Percentiles rank a stretch among this genome's conserved stretches.
Conservation (phyloP, 2,888 invertebrate genomes). For the Slavum lentiscoides region DNA sequence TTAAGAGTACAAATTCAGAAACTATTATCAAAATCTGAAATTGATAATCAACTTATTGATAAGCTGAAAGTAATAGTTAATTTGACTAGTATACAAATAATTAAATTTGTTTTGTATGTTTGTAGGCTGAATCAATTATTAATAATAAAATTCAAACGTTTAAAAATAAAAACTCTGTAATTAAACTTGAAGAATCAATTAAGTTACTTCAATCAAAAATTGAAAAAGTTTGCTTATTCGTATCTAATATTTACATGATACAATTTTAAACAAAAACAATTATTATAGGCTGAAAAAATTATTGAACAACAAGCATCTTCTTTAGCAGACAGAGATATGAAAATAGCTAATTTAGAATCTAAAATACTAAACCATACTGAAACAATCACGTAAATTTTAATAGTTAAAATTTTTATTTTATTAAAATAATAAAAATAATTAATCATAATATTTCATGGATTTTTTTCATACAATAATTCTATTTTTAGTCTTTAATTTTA, state of each 20-base stretch:
- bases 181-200: conserved; percentile 13
- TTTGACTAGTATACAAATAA: not conserved
- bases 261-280: not conserved
- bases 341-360: conserved; percentile 28
- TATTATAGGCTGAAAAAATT: conserved; percentile 22
- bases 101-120: not conserved
- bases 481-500: no score
- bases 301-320: conserved; percentile 16
- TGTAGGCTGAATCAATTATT: conserved; percentile 1
- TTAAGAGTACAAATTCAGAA: conserved; percentile 27
- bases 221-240: conserved; percentile 9
- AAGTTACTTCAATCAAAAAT: conserved; percentile 15
- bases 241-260: not conserved
- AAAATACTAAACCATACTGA: not conserved
- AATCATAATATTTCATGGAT: not conserved
- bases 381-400: not conserved
- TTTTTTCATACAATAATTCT: not conserved
- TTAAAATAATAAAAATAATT: not conserved
- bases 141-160: not conserved
- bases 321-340: conserved; percentile 10
- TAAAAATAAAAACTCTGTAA: conserved; percentile 13
- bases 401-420: not conserved
- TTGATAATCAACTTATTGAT: conserved; percentile 13
- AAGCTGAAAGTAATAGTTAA: conserved; percentile 8
- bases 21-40: conserved; percentile 13